Percentiles rank a stretch among this genome's conserved stretches.
Conservation (phyloP, 2,113 vertebrate species). For the Menura novaehollandiae region DNA sequence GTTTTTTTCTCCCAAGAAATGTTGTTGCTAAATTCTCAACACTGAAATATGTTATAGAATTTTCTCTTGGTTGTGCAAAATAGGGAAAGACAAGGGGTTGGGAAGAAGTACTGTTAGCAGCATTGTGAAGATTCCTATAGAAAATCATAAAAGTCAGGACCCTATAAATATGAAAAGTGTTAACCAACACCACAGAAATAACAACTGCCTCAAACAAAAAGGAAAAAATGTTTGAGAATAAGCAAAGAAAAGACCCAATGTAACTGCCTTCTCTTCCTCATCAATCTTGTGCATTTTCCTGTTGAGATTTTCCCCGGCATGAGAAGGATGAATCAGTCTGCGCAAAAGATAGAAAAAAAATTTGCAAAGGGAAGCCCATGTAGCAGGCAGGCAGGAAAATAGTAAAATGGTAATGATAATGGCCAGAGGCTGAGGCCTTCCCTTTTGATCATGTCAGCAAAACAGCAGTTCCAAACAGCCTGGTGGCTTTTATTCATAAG, state of each 20-base stretch:
- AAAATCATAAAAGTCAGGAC: background rate
- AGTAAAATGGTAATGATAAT: conserved; percentile 43
- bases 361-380: conserved; percentile 32
- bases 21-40: background rate
- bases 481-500: background rate
- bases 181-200: background rate
- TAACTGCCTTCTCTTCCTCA: background rate
- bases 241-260: background rate
- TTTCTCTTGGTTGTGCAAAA: background rate
- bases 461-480: background rate
- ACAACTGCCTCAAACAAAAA: background rate
- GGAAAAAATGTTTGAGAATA: background rate
- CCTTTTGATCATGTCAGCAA: conserved; percentile 15
- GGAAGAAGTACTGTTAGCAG: background rate
- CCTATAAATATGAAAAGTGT: background rate
- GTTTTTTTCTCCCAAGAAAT: background rate
- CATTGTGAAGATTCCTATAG: background rate
- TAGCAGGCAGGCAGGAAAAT: conserved; percentile 37
- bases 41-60: background rate
- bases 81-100: background rate
- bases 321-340: background rate
- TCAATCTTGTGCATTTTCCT: background rate
- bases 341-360: background rate
- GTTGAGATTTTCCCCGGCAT: background rate
- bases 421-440: conserved; percentile 26